phyloP scores from a whole-genome alignment of 2,888 invertebrate species.

The Linnaemya tessellans region DNA sequence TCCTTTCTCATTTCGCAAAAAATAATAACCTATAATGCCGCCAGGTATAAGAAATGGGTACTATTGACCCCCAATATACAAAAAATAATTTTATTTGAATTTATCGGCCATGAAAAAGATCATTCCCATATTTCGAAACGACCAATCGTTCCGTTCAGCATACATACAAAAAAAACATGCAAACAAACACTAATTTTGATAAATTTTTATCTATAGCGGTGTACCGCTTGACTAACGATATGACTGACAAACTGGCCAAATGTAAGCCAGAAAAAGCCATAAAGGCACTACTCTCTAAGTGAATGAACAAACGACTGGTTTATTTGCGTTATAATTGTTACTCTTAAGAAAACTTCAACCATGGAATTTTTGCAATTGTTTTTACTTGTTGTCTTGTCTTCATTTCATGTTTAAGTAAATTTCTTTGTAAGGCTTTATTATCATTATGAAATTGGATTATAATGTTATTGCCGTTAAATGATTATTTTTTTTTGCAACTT shows the following conservation, averaged over 20 bases:
- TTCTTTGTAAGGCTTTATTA: slow-evolving; percentile 7
- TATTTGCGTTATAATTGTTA: slow-evolving; percentile 28
- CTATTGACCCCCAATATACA: too few relatives aligned
- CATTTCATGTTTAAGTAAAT: slow-evolving; percentile 9
- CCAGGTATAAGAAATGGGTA: too few relatives aligned
- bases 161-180: too few relatives aligned
- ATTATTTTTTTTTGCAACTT: background rate
- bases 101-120: too few relatives aligned
- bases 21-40: too few relatives aligned
- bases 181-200: too few relatives aligned
- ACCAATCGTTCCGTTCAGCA: too few relatives aligned
- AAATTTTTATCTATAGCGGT: too few relatives aligned
- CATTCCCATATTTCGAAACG: too few relatives aligned
- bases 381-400: slow-evolving; percentile 3
- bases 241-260: background rate
- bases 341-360: slow-evolving; percentile 22
- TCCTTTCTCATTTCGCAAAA: too few relatives aligned
- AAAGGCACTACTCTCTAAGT: background rate
- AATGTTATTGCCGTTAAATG: slow-evolving; percentile 11
- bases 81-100: too few relatives aligned
- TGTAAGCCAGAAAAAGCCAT: background rate
- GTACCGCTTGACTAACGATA: background rate
- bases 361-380: slow-evolving; percentile 7
- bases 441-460: slow-evolving; percentile 25
- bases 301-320: slow-evolving; percentile 15